phyloP scores from a whole-genome alignment of 2,113 vertebrate species.

The human (Homo sapiens) region GRCh38 chr17:61382501-61383000 shows the following conservation, averaged over 20 bases:
- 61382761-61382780: slow-evolving; percentile 73
- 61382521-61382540: too few species aligned
- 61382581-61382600: too few species aligned
- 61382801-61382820: slow-evolving; percentile 54
- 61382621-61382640: too few species aligned
- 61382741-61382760: slow-evolving; percentile 68
- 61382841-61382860: slow-evolving; percentile 10
- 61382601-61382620: too few species aligned
- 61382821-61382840: slow-evolving; percentile 45
- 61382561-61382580: too few species aligned
- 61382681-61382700: slow-evolving; percentile 47
- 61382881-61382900: neutral
- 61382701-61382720: slow-evolving; percentile 39
- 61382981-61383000: neutral
- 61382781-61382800: slow-evolving; percentile 68
- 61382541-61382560: too few species aligned
- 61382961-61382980: neutral
- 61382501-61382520: too few species aligned
- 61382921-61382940: neutral
- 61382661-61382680: too few species aligned
- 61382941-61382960: neutral
- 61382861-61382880: neutral
- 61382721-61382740: slow-evolving; percentile 65
- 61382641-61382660: too few species aligned
- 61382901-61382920: neutral